Percentiles rank a stretch among this genome's conserved stretches.
phyloP scores from a whole-genome alignment of 2,113 vertebrate species.

The Puffinus mauretanicus region DNA sequence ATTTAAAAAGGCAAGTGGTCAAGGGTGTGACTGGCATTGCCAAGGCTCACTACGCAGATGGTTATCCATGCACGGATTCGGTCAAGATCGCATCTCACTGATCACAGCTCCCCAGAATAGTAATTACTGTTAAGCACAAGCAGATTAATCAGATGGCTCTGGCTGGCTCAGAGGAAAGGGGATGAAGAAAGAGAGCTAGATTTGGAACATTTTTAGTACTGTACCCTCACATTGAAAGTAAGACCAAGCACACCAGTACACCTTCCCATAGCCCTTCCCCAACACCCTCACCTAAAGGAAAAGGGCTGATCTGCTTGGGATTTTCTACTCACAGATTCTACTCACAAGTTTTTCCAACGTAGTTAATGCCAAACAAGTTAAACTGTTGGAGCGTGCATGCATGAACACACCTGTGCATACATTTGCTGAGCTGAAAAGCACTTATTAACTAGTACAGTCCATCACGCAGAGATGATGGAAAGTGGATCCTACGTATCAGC shows the following conservation, averaged over 20 bases:
- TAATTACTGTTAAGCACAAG: background rate
- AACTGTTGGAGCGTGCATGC: background rate
- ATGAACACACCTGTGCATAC: background rate
- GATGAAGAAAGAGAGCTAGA: background rate
- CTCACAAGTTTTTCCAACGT: background rate
- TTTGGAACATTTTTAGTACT: background rate
- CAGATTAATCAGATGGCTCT: background rate
- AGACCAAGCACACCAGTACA: background rate
- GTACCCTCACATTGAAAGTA: background rate
- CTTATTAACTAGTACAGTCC: background rate
- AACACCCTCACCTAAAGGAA: background rate
- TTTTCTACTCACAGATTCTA: background rate
- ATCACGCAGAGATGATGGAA: background rate
- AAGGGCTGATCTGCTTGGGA: background rate
- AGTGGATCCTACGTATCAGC: background rate
- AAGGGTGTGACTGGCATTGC: background rate
- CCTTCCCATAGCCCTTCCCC: background rate
- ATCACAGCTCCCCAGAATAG: background rate
- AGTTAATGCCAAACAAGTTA: background rate
- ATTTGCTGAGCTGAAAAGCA: background rate
- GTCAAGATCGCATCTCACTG: background rate
- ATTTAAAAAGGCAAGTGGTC: background rate
- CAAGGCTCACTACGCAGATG: background rate
- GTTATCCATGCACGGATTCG: background rate
- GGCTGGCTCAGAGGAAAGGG: background rate